Base-by-base conservation (phyloP, 2,113 vertebrate genomes). In the Pangasianodon gigas region DNA sequence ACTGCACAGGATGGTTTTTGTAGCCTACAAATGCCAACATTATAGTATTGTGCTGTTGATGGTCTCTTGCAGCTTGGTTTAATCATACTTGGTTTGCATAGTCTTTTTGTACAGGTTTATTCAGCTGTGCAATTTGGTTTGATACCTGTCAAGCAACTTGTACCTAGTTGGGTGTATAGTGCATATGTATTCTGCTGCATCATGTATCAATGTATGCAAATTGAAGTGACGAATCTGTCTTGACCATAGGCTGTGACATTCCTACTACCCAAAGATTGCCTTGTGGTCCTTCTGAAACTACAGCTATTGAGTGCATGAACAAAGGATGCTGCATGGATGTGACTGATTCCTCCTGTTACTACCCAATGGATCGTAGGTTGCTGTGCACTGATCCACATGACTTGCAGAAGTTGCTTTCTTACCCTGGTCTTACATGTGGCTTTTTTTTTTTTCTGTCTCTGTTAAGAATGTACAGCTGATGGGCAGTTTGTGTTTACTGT, bases 401-500 rank as follows among this genome's bases (percentile, higher is more conserved):
- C 8, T 7, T 58, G 52, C n/a, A 6, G 14, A 37, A 56, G 16
- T 82, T n/a, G 6, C 11, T 19, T 16, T 81, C 3, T 24, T 58
- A 3, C 4, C 32, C 16, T 83, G 16, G 21, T 62, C 10, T 89
- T 24, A 62, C 7, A 18, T 32, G 6, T 0, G 5, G 13, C 65
- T 11, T 85, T 19, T n/a, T 5, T 29, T 0, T n/a, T 8, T 37
- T 56, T n/a, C 16, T 1, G 18, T 46, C 37, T 62, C 3, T 74
- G 26, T 29, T 4, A 9, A 96, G 96, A 93, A 71, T 96, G 96
- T 92, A 95, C 95, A 1, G 62, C 6, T 0, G 95, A 96, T 89
- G 71, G 81, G 37, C 88, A 95, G 46, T 95, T 96, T 92, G 94
- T 96, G 10, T 95, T 96, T 79, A 89, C 90, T 5, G 91, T 96